Percentiles rank a stretch among this genome's conserved stretches.
Evolutionary conservation across 2,888 invertebrate species (phyloP).

Genomic region (Trimorus sp.): DNA sequence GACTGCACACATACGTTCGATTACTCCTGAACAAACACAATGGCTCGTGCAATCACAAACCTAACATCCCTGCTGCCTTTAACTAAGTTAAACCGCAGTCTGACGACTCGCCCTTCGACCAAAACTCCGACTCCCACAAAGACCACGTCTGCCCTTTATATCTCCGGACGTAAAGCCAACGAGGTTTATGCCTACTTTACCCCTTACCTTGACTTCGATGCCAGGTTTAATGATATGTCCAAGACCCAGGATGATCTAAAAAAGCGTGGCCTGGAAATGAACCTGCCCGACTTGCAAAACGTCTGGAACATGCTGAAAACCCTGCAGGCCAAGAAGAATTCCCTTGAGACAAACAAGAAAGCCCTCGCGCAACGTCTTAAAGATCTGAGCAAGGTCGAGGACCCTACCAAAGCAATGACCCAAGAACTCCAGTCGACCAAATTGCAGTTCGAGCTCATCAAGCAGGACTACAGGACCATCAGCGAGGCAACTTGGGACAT

Average conservation of each 20-base stretch:
- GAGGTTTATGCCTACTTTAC: slow-evolving; percentile 86
- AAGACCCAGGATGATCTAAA: slow-evolving; percentile 83
- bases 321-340: slow-evolving; percentile 82
- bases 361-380: too few relatives aligned
- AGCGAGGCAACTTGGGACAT: slow-evolving; percentile 87
- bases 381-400: too few relatives aligned
- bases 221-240: slow-evolving; percentile 83
- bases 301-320: slow-evolving; percentile 85
- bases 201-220: slow-evolving; percentile 87
- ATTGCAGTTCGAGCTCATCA: slow-evolving; percentile 81
- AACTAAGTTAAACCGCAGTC: slow-evolving; percentile 4
- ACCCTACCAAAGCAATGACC: too few relatives aligned
- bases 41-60: slow-evolving; percentile 37
- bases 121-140: too few relatives aligned
- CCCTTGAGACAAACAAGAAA: slow-evolving; percentile 82
- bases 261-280: slow-evolving; percentile 83
- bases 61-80: neutral
- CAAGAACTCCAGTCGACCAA: too few relatives aligned
- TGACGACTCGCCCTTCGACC: neutral
- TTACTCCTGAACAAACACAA: slow-evolving; percentile 2
- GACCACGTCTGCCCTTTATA: slow-evolving; percentile 84
- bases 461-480: slow-evolving; percentile 86
- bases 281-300: slow-evolving; percentile 83
- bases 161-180: slow-evolving; percentile 87
- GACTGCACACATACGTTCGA: neutral